Base-by-base conservation (phyloP, 2,113 vertebrate species). In the Melierax canorus region DNA sequence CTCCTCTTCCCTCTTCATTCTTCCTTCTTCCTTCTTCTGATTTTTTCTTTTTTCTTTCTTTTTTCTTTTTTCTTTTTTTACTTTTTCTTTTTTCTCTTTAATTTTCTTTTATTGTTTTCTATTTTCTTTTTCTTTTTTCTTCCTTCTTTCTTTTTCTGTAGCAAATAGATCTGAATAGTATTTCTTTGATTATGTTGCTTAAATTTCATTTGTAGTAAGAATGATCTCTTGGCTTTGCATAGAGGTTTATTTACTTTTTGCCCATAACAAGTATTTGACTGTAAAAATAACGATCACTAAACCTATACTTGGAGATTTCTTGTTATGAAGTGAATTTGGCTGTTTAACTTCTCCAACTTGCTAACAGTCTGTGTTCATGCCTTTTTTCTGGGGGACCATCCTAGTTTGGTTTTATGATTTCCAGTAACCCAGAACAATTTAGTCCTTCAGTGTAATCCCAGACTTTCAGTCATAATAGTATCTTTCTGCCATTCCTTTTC, bases 361-460 rank as follows among this genome's bases (percentile, higher is more conserved):
- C 4, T 81, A 58, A 48, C 5, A 88, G 5, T n/a, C 45, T 36
- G 29, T 64, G 50, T 51, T 87, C 39, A 68, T 18, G 39, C 1
- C 3, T 53, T 43, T 84, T 23, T 4, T 3, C 7, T 5, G 10
- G 11, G 4, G 6, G 14, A 38, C 1, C 5, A n/a, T 67, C 20
- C 32, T 55, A 55, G 6, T 13, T 73, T 67, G 23, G 5, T 59
- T 89, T 59, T 53, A 30, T 55, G 15, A 79, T n/a, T 71, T 0
- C 0, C 24, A 55, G 51, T 30, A 82, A 71, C 17, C 10, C 34
- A 72, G 38, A 85, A 51, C 27, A 88, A 48, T 76, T 51, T 51
- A 48, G 18, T 60, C 8, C 24, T 76, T 71, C 39, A 39, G 3
- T 38, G 15, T 68, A 60, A 84, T 45, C 39, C 27, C 48, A 78